Evolutionary conservation across 1,140 invertebrate species (phyloP).

Genomic region (Hyles euphorbiae): DNA sequence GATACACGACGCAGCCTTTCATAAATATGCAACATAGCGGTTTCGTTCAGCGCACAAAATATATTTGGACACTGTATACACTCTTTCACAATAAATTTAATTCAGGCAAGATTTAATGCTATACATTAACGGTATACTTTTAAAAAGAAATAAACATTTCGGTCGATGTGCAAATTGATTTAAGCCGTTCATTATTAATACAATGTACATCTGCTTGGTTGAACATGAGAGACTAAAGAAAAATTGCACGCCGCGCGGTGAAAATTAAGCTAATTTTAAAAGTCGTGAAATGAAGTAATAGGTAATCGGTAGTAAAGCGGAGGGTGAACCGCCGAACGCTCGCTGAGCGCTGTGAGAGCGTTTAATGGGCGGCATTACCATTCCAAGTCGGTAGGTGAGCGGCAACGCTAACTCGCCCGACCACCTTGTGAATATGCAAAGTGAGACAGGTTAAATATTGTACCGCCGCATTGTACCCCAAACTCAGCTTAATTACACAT

Average conservation of each 20-base stretch:
- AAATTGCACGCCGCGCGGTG: no score
- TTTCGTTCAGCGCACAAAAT: no score
- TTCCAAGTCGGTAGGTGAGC: conserved; percentile 45
- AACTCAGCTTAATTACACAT: conserved; percentile 23
- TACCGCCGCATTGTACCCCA: conserved; percentile 42
- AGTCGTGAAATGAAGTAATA: conserved; percentile 20
- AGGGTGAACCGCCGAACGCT: conserved; percentile 6
- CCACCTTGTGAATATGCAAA: conserved; percentile 66
- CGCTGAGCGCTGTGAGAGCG: conserved; percentile 11
- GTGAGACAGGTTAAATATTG: conserved; percentile 56
- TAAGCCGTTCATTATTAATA: no score
- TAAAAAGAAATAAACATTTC: no score
- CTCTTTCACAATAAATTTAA: no score
- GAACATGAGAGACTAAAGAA: neutral
- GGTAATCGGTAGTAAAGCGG: conserved; percentile 16
- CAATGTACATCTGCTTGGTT: neutral
- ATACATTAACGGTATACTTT: no score
- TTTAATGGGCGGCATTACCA: conserved; percentile 55
- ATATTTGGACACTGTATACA: no score
- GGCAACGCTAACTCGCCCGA: conserved; percentile 34
- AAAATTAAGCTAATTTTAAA: conserved; percentile 5
- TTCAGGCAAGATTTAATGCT: no score
- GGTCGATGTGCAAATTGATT: no score
- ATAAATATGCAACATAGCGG: no score
- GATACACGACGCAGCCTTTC: conserved; percentile 21